These are phyloP conservation scores for Apoda limacodes DNA, from an alignment of 2,888 invertebrate genomes.

Conservation along the genomic window DNA sequence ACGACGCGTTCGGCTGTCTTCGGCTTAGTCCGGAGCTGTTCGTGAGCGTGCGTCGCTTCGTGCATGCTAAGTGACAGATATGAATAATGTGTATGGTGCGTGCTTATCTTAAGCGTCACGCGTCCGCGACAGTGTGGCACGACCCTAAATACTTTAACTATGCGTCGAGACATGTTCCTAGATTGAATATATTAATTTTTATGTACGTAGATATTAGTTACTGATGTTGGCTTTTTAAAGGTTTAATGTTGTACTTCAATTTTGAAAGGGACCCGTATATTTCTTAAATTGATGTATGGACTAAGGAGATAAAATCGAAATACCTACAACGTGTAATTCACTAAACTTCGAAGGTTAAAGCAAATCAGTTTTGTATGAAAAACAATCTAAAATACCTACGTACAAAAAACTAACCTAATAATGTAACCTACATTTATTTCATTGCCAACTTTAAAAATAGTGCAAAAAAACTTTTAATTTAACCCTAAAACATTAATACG, in stretches of 20 bases:
- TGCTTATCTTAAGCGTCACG: slow-evolving; percentile 32
- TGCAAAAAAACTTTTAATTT: slow-evolving; percentile 4
- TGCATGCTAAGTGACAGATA: slow-evolving; percentile 30
- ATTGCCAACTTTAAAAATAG: slow-evolving; percentile 2
- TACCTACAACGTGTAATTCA: too few relatives aligned
- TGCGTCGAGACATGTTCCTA: too few relatives aligned
- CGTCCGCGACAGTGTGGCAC: slow-evolving; percentile 37
- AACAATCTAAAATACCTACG: too few relatives aligned
- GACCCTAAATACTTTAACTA: too few relatives aligned
- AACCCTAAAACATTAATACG: slow-evolving; percentile 8
- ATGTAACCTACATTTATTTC: too few relatives aligned
- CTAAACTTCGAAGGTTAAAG: too few relatives aligned
- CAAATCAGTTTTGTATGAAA: too few relatives aligned
- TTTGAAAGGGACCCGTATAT: neutral
- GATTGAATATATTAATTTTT: too few relatives aligned
- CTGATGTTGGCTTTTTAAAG: slow-evolving; percentile 3
- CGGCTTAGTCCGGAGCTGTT: slow-evolving; percentile 30
- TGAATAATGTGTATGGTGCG: slow-evolving; percentile 22
- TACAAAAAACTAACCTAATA: too few relatives aligned
- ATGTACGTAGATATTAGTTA: slow-evolving; percentile 11
- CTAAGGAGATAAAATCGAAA: too few relatives aligned
- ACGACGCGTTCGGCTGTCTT: slow-evolving; percentile 53
- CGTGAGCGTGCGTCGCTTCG: slow-evolving; percentile 32
- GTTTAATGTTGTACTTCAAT: neutral
- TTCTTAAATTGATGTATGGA: slow-evolving; percentile 1